phyloP scores from a whole-genome alignment of 1,140 invertebrate genomes.

The Orussus abietinus region DNA sequence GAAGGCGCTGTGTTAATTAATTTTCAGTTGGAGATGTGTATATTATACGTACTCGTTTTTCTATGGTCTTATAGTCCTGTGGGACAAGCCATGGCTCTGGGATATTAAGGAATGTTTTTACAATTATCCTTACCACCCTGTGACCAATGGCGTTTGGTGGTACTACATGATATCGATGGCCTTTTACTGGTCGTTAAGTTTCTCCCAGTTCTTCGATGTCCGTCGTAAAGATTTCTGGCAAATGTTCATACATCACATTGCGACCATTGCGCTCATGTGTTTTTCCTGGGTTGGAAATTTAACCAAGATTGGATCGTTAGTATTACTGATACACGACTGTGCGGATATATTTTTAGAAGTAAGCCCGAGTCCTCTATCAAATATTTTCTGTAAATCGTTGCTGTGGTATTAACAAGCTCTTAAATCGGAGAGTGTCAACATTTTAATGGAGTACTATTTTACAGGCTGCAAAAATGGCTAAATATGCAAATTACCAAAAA shows the following conservation, averaged over 20 bases:
- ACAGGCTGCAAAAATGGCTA: conserved; percentile 84
- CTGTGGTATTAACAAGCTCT: too few relatives aligned
- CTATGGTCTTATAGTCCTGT: conserved; percentile 79
- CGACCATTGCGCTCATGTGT: conserved; percentile 82
- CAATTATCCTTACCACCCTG: conserved; percentile 66
- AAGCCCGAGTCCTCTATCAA: conserved; percentile 35
- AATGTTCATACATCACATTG: conserved; percentile 96
- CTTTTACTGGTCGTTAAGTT: conserved; percentile 93
- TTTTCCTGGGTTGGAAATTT: conserved; percentile 95
- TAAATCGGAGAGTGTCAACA: too few relatives aligned
- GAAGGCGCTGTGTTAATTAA: conserved; percentile 1
- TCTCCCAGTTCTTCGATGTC: conserved; percentile 91
- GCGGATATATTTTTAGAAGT: conserved; percentile 94
- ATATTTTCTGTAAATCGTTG: too few relatives aligned
- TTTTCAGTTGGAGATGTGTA: conserved; percentile 75
- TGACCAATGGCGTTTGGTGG: conserved; percentile 80
- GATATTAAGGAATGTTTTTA: conserved; percentile 90
- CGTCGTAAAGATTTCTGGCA: conserved; percentile 96
- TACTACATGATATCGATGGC: conserved; percentile 94
- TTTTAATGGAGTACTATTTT: conserved; percentile 41
- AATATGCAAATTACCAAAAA: conserved; percentile 86
- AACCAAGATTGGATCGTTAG: conserved; percentile 85
- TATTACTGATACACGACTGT: conserved; percentile 89
- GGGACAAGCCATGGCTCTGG: conserved; percentile 94
- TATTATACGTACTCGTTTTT: conserved; percentile 84